Percentiles rank a stretch among this genome's conserved stretches.
These are phyloP conservation scores for Paramormyrops hopkinsi DNA, from an alignment of 2,797 vertebrate genomes.

Conservation along the genomic window DNA sequence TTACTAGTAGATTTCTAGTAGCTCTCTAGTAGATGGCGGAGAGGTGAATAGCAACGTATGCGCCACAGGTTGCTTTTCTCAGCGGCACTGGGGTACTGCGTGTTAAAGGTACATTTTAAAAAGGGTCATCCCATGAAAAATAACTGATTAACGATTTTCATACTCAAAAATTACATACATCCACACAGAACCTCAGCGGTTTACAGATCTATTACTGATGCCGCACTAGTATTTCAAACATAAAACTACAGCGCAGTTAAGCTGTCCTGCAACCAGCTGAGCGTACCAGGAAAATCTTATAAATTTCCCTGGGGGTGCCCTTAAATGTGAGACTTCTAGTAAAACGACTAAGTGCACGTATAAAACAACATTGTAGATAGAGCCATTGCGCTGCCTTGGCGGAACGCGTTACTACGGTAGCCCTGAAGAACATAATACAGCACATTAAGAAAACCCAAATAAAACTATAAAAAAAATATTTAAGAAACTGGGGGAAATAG, in stretches of 20 bases:
- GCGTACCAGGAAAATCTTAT: not conserved
- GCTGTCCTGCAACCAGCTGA: not conserved
- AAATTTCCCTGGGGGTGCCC: not conserved
- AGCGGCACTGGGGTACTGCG: not conserved
- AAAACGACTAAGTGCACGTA: not conserved
- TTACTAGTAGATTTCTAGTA: not conserved
- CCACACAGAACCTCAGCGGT: not conserved
- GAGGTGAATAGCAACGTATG: not conserved
- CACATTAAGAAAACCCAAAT: not conserved
- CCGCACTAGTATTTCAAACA: not conserved
- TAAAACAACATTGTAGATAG: not conserved
- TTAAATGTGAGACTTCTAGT: not conserved
- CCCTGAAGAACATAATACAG: not conserved
- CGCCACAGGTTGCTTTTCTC: not conserved
- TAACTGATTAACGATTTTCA: not conserved
- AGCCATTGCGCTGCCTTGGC: not conserved
- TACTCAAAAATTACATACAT: not conserved
- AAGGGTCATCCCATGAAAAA: not conserved
- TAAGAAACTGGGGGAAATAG: not conserved
- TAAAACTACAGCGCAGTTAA: not conserved
- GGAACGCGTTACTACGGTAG: not conserved
- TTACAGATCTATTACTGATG: not conserved
- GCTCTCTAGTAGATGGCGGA: not conserved
- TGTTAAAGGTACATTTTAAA: not conserved
- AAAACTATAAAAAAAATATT: not conserved